phyloP scores from a whole-genome alignment of 2,888 invertebrate genomes.

The Ditylenchus weischeri region DNA sequence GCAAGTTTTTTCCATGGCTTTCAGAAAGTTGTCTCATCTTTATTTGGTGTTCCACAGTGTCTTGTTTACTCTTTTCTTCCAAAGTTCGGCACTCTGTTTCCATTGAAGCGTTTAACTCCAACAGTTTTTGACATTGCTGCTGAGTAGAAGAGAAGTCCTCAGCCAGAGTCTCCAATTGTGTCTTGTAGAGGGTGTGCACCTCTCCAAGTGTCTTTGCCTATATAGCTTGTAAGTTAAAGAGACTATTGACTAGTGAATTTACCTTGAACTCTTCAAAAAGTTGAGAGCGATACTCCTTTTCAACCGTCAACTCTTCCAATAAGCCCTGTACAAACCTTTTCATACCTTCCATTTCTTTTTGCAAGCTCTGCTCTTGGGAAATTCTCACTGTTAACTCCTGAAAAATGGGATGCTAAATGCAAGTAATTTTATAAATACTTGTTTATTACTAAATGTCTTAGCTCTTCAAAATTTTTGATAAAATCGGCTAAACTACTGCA shows the following conservation, averaged over 20 bases:
- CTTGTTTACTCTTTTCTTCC: too few species aligned
- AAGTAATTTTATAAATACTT: too few species aligned
- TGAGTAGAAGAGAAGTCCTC: not conserved
- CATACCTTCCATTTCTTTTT: not conserved
- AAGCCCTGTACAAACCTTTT: not conserved
- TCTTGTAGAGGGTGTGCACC: not conserved
- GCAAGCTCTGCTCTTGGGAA: not conserved
- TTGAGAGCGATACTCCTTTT: not conserved
- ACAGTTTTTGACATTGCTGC: slow-evolving; percentile 3
- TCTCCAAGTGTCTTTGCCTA: slow-evolving; percentile 1
- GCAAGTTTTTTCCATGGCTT: too few species aligned
- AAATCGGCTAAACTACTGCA: too few species aligned
- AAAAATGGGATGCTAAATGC: too few species aligned
- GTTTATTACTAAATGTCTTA: too few species aligned
- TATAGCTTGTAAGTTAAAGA: not conserved
- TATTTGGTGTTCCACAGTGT: too few species aligned
- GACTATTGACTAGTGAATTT: not conserved
- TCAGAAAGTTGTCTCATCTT: too few species aligned
- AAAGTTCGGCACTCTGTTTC: not conserved
- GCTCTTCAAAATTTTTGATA: too few species aligned
- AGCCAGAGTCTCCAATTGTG: not conserved
- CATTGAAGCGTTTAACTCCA: not conserved
- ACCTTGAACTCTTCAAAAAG: slow-evolving; percentile 6
- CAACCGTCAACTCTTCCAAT: not conserved
- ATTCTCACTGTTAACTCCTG: not conserved